phyloP scores from a whole-genome alignment of 2,888 invertebrate species.

The Endotricha flammealis region DNA sequence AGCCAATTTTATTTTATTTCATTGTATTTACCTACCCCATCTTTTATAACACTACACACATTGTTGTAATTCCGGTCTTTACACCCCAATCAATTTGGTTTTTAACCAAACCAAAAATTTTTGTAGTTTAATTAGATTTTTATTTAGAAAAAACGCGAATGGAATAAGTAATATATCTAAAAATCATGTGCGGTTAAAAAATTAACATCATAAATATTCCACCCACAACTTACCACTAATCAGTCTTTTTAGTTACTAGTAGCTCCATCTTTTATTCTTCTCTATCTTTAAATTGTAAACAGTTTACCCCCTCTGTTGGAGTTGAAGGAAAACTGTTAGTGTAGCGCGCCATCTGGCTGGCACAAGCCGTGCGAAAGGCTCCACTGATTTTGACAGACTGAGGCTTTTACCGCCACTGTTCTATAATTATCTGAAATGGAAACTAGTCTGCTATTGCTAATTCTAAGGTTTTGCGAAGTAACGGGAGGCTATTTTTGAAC shows the following conservation, averaged over 20 bases:
- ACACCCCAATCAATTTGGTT: too few relatives aligned
- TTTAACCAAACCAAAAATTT: too few relatives aligned
- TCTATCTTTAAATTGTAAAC: background rate
- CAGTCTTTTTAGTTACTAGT: conserved; percentile 37
- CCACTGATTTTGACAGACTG: conserved; percentile 52
- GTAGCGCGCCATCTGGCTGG: conserved; percentile 48
- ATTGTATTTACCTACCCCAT: too few relatives aligned
- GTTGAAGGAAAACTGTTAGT: conserved; percentile 26
- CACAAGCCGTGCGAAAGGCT: conserved; percentile 49
- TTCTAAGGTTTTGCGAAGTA: conserved; percentile 39
- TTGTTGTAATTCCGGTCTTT: too few relatives aligned
- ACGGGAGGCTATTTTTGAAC: conserved; percentile 23
- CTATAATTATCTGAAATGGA: conserved; percentile 46
- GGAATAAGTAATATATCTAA: too few relatives aligned
- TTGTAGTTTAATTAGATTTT: too few relatives aligned
- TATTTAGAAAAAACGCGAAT: too few relatives aligned
- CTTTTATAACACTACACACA: too few relatives aligned
- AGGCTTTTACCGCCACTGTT: conserved; percentile 34
- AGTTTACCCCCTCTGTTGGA: conserved; percentile 51
- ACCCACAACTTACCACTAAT: conserved; percentile 22
- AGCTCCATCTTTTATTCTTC: conserved; percentile 45
- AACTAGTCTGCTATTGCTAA: conserved; percentile 33
- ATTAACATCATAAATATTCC: too few relatives aligned
- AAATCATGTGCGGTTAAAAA: too few relatives aligned
- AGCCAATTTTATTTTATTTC: too few relatives aligned